Evolutionary conservation across 2,113 vertebrate genomes (phyloP).

Genomic region (Pteropus alecto): DNA sequence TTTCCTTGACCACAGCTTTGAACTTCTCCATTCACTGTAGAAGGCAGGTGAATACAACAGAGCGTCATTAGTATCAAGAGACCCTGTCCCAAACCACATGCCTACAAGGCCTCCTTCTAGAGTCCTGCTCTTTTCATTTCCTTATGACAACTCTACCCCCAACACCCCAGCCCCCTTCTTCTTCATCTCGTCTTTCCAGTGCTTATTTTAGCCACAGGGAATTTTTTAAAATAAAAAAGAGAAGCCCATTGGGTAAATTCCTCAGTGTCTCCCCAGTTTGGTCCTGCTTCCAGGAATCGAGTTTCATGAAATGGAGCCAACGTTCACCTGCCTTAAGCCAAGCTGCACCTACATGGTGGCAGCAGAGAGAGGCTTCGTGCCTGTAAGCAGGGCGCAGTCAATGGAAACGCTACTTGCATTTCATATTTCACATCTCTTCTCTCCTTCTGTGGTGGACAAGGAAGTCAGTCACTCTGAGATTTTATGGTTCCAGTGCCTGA

Average conservation of each 20-base stretch:
- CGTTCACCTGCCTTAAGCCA: background rate
- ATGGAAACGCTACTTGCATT: accelerated
- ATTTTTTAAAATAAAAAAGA: background rate
- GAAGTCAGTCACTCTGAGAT: background rate
- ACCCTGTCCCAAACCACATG: accelerated
- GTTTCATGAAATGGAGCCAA: background rate
- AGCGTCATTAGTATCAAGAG: background rate
- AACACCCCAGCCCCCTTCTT: too few species aligned
- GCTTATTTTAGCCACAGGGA: background rate
- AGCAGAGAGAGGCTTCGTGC: background rate
- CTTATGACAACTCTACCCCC: background rate
- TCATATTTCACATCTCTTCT: background rate
- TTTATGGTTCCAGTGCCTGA: background rate
- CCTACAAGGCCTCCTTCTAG: background rate
- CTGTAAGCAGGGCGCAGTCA: accelerated
- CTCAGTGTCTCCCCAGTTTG: background rate
- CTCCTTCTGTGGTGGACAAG: background rate
- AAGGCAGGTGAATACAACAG: background rate
- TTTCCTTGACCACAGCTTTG: background rate
- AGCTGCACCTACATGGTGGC: accelerated
- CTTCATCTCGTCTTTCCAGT: background rate
- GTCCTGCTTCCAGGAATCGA: background rate
- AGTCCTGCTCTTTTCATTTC: background rate
- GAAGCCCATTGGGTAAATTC: background rate
- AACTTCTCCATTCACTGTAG: background rate